Base-by-base conservation (phyloP, 2,888 invertebrate genomes). In the Dascillus cervinus region DNA sequence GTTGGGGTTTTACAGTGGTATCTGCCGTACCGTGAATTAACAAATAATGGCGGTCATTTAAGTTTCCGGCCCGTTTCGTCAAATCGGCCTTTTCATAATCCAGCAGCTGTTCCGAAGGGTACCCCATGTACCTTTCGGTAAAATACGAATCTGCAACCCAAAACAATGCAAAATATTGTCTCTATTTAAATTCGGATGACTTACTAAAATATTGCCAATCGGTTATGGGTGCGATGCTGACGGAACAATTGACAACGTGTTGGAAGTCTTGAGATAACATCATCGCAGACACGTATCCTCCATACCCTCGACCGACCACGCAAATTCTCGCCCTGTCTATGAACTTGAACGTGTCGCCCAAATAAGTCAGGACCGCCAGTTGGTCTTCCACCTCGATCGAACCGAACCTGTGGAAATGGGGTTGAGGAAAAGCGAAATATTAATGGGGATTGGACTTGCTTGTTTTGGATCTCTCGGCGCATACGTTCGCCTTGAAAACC, bases 251-350 rank as follows among this genome's bases (percentile, higher is more conserved):
- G 55, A 92, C 81, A 31, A 86, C 74, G 52, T 80, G 76, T 34
- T 80, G 70, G 10, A 75, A 75, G 60, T 89, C 88, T 44, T 77
- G 76, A 1, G 86, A 79, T 5, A 91, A 73, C 37, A 85, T 79
- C 69, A 86, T 83, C 3, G 85, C 75, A 0, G 88, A 76, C 3
- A 87, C 79, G 57, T 85, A 91, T 6, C 85, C 92, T 11, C 94
- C 94, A 65, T 91, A 92, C 2, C 89, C 90, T 69, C 73, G 74
- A 4, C 94, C 94, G 72, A 85, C 88, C 34, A 88, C 82, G 36
- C 86, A 90, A 41, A 89, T 81, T 41, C 85, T 78, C 4, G 73
- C 65, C 1, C 77, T 75, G 67, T 91, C 89, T 39, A 92, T 82
- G 65, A 82, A 91, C 58, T 80, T 79, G 29, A 88, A 70, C 48